These are phyloP conservation scores for Orchesellides sinensis DNA, from an alignment of 2,888 invertebrate species.

Conservation along the genomic window DNA sequence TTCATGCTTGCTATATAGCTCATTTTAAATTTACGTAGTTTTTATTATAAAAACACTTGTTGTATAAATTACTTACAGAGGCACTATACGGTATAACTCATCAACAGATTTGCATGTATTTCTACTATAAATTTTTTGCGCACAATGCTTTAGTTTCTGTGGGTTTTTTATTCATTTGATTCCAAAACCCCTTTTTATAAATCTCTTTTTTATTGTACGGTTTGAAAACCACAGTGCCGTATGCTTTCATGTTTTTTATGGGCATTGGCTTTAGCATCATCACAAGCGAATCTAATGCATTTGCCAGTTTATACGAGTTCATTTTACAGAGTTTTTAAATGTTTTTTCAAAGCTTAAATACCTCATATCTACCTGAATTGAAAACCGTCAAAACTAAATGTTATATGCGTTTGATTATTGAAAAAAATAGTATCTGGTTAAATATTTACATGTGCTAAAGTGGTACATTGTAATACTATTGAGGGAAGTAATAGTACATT, in stretches of 20 bases:
- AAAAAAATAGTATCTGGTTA: too few relatives aligned
- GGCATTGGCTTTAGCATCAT: background rate
- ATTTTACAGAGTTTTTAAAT: background rate
- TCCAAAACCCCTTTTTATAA: too few relatives aligned
- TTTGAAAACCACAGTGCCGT: background rate
- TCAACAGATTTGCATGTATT: background rate
- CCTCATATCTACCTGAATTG: background rate
- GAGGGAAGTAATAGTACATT: too few relatives aligned
- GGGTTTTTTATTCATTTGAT: background rate
- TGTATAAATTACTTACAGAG: too few relatives aligned
- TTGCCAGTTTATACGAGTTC: background rate
- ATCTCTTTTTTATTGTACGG: background rate
- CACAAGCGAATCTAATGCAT: background rate
- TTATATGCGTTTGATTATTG: too few relatives aligned
- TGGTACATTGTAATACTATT: too few relatives aligned
- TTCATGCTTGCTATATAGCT: background rate
- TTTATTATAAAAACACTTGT: too few relatives aligned
- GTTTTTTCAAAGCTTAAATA: background rate
- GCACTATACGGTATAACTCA: background rate
- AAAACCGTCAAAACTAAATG: too few relatives aligned
- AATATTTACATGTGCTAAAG: too few relatives aligned
- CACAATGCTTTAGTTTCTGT: background rate
- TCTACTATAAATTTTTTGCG: too few relatives aligned
- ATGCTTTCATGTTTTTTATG: background rate
- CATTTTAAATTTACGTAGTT: background rate